Evolutionary conservation across 2,888 invertebrate genomes (phyloP).

Genomic region (Molorchus minor): DNA sequence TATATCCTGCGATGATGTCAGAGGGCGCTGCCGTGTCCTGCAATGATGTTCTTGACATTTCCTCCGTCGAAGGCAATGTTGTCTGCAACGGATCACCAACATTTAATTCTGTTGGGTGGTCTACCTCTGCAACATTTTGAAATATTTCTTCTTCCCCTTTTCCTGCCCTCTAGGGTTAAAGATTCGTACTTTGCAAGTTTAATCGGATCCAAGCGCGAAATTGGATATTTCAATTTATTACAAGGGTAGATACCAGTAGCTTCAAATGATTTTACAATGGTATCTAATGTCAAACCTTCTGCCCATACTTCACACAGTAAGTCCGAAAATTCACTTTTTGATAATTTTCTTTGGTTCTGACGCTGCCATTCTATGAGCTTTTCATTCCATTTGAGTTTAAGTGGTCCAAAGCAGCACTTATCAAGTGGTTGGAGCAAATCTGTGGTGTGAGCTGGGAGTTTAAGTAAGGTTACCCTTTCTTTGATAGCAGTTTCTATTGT

Average conservation of each 20-base stretch:
- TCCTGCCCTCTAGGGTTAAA: not conserved
- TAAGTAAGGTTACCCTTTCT: constrained; percentile 25
- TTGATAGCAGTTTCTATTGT: constrained; percentile 31
- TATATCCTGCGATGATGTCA: constrained; percentile 3
- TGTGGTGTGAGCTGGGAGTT: constrained; percentile 28
- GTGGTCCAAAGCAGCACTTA: constrained; percentile 37
- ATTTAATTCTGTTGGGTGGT: not conserved
- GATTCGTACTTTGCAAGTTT: constrained; percentile 19
- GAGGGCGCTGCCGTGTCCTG: not conserved
- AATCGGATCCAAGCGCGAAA: constrained; percentile 11
- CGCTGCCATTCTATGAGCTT: constrained; percentile 31
- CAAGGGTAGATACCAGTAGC: constrained; percentile 23
- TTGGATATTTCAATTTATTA: constrained; percentile 26
- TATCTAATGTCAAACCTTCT: constrained; percentile 23
- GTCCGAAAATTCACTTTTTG: constrained; percentile 30
- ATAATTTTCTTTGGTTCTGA: constrained; percentile 26
- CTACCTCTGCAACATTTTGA: constrained; percentile 10
- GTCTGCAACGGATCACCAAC: not conserved
- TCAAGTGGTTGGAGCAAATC: constrained; percentile 32
- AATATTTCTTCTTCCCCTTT: not conserved
- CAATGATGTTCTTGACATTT: not conserved
- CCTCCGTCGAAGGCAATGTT: not conserved
- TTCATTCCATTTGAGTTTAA: constrained; percentile 37
- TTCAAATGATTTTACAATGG: constrained; percentile 26
- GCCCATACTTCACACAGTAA: constrained; percentile 28